Conservation (phyloP, 2,888 invertebrate genomes). For the Chymomyza caudatula region DNA sequence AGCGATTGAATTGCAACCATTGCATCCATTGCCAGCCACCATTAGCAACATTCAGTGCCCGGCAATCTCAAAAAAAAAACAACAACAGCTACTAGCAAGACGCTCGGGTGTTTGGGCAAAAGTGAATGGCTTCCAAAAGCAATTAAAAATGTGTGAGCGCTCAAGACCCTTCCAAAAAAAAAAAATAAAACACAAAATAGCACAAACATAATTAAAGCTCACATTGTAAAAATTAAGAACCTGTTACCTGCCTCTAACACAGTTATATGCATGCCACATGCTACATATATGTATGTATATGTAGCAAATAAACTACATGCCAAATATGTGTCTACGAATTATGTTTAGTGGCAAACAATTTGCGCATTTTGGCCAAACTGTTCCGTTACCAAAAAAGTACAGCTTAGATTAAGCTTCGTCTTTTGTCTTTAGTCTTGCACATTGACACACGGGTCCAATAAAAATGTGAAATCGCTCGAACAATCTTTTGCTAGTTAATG, state of each 20-base stretch:
- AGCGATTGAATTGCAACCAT: not conserved
- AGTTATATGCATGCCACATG: slow-evolving; percentile 26
- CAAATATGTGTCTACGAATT: not conserved
- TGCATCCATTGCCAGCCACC: no score
- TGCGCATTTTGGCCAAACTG: not conserved
- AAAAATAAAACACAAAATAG: not conserved
- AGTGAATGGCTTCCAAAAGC: slow-evolving; percentile 57
- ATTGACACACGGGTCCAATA: not conserved
- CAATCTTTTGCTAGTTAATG: slow-evolving; percentile 15
- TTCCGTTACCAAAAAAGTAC: not conserved
- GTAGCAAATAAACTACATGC: not conserved
- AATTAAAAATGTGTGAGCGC: slow-evolving; percentile 44
- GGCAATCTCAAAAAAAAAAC: no score
- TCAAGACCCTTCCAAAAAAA: slow-evolving; percentile 41
- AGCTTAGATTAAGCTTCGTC: not conserved
- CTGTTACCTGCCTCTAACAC: slow-evolving; percentile 30
- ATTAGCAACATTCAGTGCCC: no score
- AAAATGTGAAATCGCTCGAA: slow-evolving; percentile 11
- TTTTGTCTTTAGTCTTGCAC: not conserved
- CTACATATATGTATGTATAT: slow-evolving; percentile 7
- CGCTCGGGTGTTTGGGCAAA: slow-evolving; percentile 13
- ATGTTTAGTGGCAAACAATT: not conserved
- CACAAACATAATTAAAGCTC: not conserved
- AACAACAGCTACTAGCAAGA: not conserved
- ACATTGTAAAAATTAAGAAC: slow-evolving; percentile 32